Percentiles rank a stretch among this genome's conserved stretches.
phyloP scores from a whole-genome alignment of 2,797 vertebrate species.

The Chloroceryle inda region DNA sequence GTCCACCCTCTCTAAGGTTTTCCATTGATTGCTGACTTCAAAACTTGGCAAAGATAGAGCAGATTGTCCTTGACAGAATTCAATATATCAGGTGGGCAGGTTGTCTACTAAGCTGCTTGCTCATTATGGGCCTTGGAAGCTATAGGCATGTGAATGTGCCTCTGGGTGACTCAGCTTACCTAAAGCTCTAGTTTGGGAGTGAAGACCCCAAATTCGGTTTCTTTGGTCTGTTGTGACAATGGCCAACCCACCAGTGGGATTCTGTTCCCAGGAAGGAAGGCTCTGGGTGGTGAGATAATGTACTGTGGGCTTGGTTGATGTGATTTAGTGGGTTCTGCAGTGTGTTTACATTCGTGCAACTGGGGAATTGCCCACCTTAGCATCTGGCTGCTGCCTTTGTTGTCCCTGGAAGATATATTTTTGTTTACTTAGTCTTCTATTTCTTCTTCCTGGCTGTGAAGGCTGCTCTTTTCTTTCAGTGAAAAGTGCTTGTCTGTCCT shows the following conservation, averaged over 20 bases:
- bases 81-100: accelerated
- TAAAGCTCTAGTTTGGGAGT: background rate
- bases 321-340: background rate
- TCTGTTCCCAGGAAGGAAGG: background rate
- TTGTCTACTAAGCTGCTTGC: background rate
- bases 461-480: background rate
- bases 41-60: background rate
- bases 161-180: background rate
- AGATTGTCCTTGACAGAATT: background rate
- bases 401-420: background rate
- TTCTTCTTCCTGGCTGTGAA: conserved; percentile 31
- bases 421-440: conserved; percentile 25
- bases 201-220: background rate
- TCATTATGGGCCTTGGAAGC: background rate
- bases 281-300: background rate
- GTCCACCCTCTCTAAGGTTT: background rate
- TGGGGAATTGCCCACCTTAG: background rate
- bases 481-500: background rate
- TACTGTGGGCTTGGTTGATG: too few relatives aligned
- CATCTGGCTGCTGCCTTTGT: background rate
- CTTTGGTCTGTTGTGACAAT: background rate
- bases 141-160: accelerated
- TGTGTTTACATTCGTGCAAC: background rate
- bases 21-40: background rate
- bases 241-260: background rate